These are phyloP conservation scores for Agrochola lychnidis DNA, from an alignment of 2,888 invertebrate genomes.

Conservation along the genomic window DNA sequence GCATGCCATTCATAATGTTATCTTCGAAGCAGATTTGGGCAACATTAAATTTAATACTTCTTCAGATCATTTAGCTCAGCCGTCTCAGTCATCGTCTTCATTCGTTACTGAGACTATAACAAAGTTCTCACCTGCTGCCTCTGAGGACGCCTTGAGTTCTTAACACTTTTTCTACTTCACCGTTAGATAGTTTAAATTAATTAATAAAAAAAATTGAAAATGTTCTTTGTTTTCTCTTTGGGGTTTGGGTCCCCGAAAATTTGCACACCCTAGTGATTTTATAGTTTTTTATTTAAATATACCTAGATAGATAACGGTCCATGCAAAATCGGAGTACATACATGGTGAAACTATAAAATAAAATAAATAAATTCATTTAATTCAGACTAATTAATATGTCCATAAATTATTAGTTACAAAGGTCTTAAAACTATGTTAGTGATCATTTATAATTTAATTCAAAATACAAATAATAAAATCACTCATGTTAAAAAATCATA, in stretches of 20 bases:
- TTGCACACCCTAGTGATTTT: not conserved
- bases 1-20: slow-evolving; percentile 26
- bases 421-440: no score
- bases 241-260: not conserved
- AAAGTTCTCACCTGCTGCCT: slow-evolving; percentile 6
- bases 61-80: not conserved
- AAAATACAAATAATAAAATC: no score
- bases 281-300: not conserved
- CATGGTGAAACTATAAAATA: no score
- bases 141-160: slow-evolving; percentile 7
- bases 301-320: no score
- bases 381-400: no score
- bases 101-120: not conserved
- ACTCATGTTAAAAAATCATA: no score
- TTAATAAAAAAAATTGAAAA: not conserved
- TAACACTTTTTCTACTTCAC: not conserved
- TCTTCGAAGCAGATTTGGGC: slow-evolving; percentile 26
- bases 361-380: no score
- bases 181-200: not conserved
- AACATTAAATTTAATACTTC: not conserved
- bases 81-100: slow-evolving; percentile 3
- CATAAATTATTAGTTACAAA: no score
- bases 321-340: not conserved
- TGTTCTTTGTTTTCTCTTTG: not conserved
- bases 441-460: no score